Base-by-base conservation (phyloP, 2,797 vertebrate species). In the Lophotriccus pileatus region DNA sequence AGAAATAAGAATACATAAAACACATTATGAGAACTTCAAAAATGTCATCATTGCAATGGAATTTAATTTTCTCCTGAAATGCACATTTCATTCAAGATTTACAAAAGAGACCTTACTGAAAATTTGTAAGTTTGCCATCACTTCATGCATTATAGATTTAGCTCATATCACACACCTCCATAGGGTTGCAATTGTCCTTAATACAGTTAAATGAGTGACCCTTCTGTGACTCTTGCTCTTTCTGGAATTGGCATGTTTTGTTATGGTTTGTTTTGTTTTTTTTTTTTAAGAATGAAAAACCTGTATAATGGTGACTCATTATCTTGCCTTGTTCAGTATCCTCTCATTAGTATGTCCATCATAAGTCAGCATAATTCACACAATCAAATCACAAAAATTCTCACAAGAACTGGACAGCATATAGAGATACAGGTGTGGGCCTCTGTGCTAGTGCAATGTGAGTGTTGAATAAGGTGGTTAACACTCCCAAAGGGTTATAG, bases 231-330 rank as follows among this genome's bases (percentile, higher is more conserved):
- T 37, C 49, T 81, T 46, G 4, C 10, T 72, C 20, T 8, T 64
- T 56, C 30, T 37, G 46, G n/a, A 84, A 50, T 22, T 68, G n/a
- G 10, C 13, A 28, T 19, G 15, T 68, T 78, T n/a, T 69, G 23
- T 41, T 84, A 47, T 16, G 3, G 10, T 74, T 59, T 68, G 7
- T n/a, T n/a, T n/a, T n/a, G 1, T 0, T 0, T 3, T 36, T 21
- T 72, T 74, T 72, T 9, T 39, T 39, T 14, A 39, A 14, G 5
- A 37, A 47, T 21, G 20, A 36, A 52, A 52, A 66, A 89, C 17
- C 15, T 2, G 0, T 47, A 13, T 32, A 79, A 77, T 17, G 14
- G 20, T 39, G 18, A 22, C 36, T 66, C 63, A 1, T 30, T 83
- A 18, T 23, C 13, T 66, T 93, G 32, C 34, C 12, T n/a, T 37